Percentiles rank a stretch among this genome's conserved stretches.
phyloP scores from a whole-genome alignment of 1,140 invertebrate genomes.

The Chironomus striatipennis region DNA sequence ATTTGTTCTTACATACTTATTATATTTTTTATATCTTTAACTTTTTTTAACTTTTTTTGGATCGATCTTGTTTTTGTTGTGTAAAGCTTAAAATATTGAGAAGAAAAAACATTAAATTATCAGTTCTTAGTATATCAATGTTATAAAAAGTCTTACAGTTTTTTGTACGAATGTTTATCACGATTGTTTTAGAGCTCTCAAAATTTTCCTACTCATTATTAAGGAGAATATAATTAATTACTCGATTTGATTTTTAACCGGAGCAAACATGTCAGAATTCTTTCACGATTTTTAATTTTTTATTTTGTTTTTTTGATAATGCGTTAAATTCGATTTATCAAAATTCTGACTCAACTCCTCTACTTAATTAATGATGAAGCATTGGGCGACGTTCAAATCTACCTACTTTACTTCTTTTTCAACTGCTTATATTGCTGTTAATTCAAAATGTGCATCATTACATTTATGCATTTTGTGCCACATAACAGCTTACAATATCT shows the following conservation, averaged over 20 bases:
- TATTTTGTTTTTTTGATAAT: too few relatives aligned
- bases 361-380: too few relatives aligned
- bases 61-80: not conserved
- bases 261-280: too few relatives aligned
- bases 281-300: too few relatives aligned
- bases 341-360: too few relatives aligned
- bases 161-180: conserved; percentile 14
- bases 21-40: not conserved
- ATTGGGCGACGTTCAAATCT: not conserved
- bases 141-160: conserved; percentile 14
- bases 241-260: too few relatives aligned
- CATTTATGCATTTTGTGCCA: not conserved
- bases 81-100: conserved; percentile 8
- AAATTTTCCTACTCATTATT: not conserved
- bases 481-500: not conserved
- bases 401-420: not conserved
- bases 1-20: not conserved
- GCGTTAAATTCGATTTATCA: too few relatives aligned
- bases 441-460: conserved; percentile 9
- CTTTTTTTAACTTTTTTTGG: not conserved
- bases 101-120: conserved; percentile 15
- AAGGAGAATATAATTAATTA: too few relatives aligned
- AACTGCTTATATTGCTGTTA: not conserved
- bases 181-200: not conserved
- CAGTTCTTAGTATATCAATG: conserved; percentile 8